phyloP scores from a whole-genome alignment of 2,797 vertebrate genomes.

The Xerus rutilus region DNA sequence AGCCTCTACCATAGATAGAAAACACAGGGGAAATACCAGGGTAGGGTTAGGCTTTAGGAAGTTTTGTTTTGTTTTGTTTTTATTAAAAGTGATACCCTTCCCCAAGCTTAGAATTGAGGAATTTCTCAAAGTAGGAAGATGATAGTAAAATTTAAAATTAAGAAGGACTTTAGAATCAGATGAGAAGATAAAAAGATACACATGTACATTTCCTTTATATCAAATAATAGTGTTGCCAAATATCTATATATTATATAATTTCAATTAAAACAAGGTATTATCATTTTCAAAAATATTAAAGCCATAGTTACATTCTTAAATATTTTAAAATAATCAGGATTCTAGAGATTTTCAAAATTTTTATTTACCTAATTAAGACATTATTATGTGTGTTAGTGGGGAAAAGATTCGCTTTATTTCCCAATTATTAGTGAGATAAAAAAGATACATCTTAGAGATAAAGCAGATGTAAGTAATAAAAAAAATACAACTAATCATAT shows the following conservation, averaged over 20 bases:
- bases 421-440: background rate
- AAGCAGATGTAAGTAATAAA: conserved; percentile 63
- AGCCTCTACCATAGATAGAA: background rate
- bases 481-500: conserved; percentile 65
- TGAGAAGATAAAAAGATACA: background rate
- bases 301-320: background rate
- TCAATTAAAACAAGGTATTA: background rate
- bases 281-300: background rate
- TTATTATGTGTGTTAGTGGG: background rate
- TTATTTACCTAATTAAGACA: background rate
- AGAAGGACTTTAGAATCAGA: background rate
- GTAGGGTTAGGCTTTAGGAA: background rate
- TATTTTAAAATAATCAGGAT: background rate
- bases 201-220: background rate
- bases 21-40: background rate
- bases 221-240: background rate
- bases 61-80: background rate
- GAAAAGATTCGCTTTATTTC: background rate
- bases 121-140: background rate
- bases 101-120: background rate
- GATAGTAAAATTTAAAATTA: background rate
- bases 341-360: background rate
- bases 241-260: background rate
- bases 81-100: background rate
- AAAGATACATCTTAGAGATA: conserved; percentile 2